Base-by-base conservation (phyloP, 2,113 vertebrate genomes). In the Oncorhynchus clarkii region DNA sequence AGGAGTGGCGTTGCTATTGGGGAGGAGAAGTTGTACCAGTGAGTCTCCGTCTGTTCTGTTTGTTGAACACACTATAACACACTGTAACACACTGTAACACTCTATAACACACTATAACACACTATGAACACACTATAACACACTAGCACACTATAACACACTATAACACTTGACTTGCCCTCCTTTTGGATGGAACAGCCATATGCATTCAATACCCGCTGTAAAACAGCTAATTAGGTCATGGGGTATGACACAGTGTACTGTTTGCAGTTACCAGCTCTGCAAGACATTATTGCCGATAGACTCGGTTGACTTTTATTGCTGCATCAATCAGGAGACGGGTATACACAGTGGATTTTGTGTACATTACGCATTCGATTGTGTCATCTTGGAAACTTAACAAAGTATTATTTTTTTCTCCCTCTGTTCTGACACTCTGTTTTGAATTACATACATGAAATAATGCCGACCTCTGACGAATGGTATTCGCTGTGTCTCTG, bases 21-120 rank as follows among this genome's bases (percentile, higher is more conserved):
- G 75, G 93, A 94, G 29, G 95, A 95, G 75, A 91, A 80, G 74
- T 77, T 82, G 65, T 94, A 95, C 66, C 90, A 91, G 97, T 98
- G 82, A 94, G 94, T 89, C 71, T 75, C 18, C 57, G n/a, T 72
- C n/a, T 75, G 8, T 45, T 24, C n/a, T 77, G 1, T 77, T 81
- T 7, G 49, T 39, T 70, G 34, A 60, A 71, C 57, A 27, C 12
- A 54, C 51, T 59, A 18, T 67, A 67, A 76, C 66, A 67, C 85
- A 31, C 29, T 31, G 5, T 31, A 31, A 31, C 29, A 31, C 29
- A 31, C 29, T 31, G 5, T 31, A 31, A 31, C 29, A 31, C 22
- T 24, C 22, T 29, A 4, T 5, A 5, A 5, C 29, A 29, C 29
- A 5, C 4, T 5, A 29, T 29, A 29, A 29, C 29, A 29, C 29